phyloP scores from a whole-genome alignment of 2,797 vertebrate species.

The Propithecus deckenii region DNA sequence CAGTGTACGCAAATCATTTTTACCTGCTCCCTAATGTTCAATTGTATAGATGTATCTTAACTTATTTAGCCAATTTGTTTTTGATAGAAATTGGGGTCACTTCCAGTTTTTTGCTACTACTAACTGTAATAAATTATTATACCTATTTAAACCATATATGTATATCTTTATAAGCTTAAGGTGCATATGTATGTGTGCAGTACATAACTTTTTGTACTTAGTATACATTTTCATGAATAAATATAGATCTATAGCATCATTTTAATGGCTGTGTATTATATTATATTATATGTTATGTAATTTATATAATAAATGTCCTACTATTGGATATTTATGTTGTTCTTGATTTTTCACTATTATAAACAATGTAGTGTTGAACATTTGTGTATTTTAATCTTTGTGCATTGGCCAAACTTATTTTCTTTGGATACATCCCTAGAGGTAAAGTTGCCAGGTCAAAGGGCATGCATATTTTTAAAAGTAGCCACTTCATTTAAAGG shows the following conservation, averaged over 20 bases:
- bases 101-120: neutral
- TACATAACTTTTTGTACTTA: neutral
- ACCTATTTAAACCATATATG: neutral
- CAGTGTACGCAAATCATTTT: neutral
- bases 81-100: neutral
- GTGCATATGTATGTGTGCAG: neutral
- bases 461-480: neutral
- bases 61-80: neutral
- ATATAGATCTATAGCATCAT: neutral
- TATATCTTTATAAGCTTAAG: neutral
- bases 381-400: neutral
- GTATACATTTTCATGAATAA: slow-evolving; percentile 9
- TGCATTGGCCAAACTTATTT: neutral
- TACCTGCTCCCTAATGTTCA: neutral
- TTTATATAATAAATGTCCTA: neutral
- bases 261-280: neutral
- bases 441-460: neutral
- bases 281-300: neutral
- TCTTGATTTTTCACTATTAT: neutral
- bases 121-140: neutral
- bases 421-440: neutral
- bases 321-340: neutral
- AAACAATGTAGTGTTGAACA: neutral
- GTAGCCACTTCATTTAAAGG: neutral
- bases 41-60: neutral